phyloP scores from a whole-genome alignment of 2,113 vertebrate species.

The Stigmatopora argus region DNA sequence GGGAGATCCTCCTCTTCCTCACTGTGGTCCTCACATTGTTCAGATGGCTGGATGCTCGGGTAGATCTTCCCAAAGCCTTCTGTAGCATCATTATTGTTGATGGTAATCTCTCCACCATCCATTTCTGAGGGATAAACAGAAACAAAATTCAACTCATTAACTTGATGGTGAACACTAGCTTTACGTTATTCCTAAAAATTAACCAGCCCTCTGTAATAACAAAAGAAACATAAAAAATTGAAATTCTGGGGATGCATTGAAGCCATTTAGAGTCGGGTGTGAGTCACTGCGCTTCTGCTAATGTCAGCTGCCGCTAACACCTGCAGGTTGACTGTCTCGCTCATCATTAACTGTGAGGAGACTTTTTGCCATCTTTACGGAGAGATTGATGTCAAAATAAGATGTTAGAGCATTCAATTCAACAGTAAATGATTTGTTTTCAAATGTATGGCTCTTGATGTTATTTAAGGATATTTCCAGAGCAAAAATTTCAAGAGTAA shows the following conservation, averaged over 20 bases:
- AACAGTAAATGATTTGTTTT: too few relatives aligned
- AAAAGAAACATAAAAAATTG: constrained; percentile 30
- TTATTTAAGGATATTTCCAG: too few relatives aligned
- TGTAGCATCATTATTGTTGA: constrained; percentile 18
- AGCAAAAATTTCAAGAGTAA: too few relatives aligned
- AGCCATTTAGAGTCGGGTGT: background rate
- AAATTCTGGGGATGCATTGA: background rate
- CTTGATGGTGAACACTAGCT: background rate
- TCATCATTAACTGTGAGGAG: constrained; percentile 7
- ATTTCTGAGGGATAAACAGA: constrained; percentile 5
- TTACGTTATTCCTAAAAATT: background rate
- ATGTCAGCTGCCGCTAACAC: background rate
- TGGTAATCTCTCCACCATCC: constrained; percentile 14
- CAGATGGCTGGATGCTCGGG: constrained; percentile 69
- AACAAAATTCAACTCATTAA: background rate
- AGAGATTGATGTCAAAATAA: too few relatives aligned
- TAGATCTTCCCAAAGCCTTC: constrained; percentile 92
- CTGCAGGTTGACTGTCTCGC: constrained; percentile 3
- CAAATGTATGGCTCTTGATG: too few relatives aligned
- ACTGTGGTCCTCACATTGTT: constrained; percentile 73
- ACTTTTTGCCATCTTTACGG: too few relatives aligned
- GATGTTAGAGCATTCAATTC: too few relatives aligned
- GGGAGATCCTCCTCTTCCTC: constrained; percentile 78
- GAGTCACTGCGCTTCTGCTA: background rate
- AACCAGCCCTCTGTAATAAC: constrained; percentile 7